Evolutionary conservation across 2,797 vertebrate species (phyloP).

Genomic region (Manis pentadactyla): DNA sequence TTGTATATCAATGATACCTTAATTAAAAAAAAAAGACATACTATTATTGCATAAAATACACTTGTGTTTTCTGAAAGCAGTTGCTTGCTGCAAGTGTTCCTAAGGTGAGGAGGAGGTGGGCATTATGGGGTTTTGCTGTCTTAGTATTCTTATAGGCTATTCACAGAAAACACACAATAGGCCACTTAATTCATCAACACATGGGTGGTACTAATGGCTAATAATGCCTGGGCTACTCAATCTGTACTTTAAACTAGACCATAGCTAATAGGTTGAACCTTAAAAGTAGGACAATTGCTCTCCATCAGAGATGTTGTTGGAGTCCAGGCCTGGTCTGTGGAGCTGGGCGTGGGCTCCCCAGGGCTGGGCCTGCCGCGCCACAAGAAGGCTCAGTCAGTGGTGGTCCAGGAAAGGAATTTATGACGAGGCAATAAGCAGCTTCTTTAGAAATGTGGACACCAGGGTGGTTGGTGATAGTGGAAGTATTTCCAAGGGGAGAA

Average conservation of each 20-base stretch:
- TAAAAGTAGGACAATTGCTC: not conserved
- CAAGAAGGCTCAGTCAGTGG: too few relatives aligned
- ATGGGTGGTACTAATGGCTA: not conserved
- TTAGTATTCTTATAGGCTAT: not conserved
- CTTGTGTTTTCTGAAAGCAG: slow-evolving; percentile 22
- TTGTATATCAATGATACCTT: too few relatives aligned
- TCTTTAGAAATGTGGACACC: slow-evolving; percentile 94
- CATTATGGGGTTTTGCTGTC: too few relatives aligned
- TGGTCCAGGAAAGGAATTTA: slow-evolving; percentile 90
- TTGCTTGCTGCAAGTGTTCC: not conserved
- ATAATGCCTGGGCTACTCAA: not conserved
- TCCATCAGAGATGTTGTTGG: too few relatives aligned
- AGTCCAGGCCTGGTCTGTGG: too few relatives aligned
- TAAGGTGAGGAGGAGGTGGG: not conserved
- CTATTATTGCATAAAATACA: not conserved
- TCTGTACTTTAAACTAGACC: not conserved
- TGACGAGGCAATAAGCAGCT: slow-evolving; percentile 95
- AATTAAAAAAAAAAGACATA: not conserved
- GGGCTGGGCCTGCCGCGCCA: too few relatives aligned
- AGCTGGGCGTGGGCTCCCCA: too few relatives aligned
- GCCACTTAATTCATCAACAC: not conserved
- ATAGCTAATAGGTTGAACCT: not conserved
- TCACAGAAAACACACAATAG: not conserved
- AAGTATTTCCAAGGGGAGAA: slow-evolving; percentile 89
- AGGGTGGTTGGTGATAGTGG: slow-evolving; percentile 83